Evolutionary conservation across 2,797 vertebrate genomes (phyloP).

Genomic region (Acrossocheilus wenchowensis): DNA sequence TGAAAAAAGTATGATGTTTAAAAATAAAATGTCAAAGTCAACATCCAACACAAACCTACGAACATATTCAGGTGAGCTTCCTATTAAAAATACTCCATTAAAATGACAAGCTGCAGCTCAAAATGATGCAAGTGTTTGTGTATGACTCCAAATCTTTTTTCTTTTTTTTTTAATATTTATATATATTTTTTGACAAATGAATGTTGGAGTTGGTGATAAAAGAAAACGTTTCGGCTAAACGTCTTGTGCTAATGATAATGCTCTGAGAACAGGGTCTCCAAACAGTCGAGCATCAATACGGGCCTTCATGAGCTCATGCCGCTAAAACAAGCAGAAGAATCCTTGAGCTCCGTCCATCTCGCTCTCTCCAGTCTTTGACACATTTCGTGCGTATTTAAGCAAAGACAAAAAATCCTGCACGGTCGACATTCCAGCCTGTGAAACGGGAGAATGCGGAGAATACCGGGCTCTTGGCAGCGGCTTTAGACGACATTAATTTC

Average conservation of each 20-base stretch:
- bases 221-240: neutral
- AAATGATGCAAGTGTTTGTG: neutral
- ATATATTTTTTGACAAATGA: neutral
- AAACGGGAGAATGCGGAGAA: constrained; percentile 68
- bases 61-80: neutral
- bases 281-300: constrained; percentile 19
- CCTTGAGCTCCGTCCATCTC: constrained; percentile 56
- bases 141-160: too few relatives aligned
- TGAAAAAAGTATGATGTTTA: neutral
- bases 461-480: constrained; percentile 72
- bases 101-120: neutral
- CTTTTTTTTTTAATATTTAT: too few relatives aligned
- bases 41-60: too few relatives aligned
- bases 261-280: constrained; percentile 42
- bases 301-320: constrained; percentile 55
- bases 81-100: too few relatives aligned
- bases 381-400: constrained; percentile 56
- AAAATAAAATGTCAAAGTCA: too few relatives aligned
- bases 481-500: constrained; percentile 75
- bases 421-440: constrained; percentile 66
- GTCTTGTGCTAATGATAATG: neutral
- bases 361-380: constrained; percentile 67
- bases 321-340: constrained; percentile 69
- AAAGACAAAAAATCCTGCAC: constrained; percentile 69
- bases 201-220: neutral